Evolutionary conservation across 2,797 vertebrate genomes (phyloP).

Genomic region (Mormyrops boulengeri): DNA sequence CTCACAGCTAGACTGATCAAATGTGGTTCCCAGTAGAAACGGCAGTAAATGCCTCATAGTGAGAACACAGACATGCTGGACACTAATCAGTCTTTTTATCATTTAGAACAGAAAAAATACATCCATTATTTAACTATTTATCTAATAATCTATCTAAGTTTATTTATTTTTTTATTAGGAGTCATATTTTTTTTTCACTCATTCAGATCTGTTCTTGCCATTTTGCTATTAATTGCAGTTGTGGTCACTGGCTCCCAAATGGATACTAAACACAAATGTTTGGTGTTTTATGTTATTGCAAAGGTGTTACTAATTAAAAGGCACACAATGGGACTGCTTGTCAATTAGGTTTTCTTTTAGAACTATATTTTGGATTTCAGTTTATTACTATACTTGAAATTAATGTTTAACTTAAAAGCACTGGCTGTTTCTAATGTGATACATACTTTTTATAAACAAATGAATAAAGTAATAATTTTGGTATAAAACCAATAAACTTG

Average conservation of each 20-base stretch:
- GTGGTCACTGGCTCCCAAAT: not conserved
- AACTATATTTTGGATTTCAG: not conserved
- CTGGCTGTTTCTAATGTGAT: not conserved
- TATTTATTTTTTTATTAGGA: not conserved
- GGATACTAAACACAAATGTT: not conserved
- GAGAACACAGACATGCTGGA: not conserved
- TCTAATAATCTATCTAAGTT: not conserved
- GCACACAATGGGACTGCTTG: not conserved
- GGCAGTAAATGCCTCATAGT: not conserved
- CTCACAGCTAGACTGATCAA: not conserved
- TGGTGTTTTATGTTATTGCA: not conserved
- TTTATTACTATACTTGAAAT: not conserved
- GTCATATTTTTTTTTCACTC: not conserved
- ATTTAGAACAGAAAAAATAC: not conserved
- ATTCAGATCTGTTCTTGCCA: not conserved
- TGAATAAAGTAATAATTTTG: not conserved
- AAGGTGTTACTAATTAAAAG: not conserved
- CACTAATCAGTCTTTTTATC: not conserved
- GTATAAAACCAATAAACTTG: not conserved
- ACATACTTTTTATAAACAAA: not conserved
- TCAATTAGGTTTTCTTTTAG: not conserved
- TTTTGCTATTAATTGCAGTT: not conserved
- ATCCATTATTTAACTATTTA: not conserved
- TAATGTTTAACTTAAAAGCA: not conserved
- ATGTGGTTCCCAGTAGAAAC: not conserved